Evolutionary conservation across 2,797 vertebrate genomes (phyloP), one percentile per base, ranked within the genome.

Genomic region (Poecilia wingei): DNA sequence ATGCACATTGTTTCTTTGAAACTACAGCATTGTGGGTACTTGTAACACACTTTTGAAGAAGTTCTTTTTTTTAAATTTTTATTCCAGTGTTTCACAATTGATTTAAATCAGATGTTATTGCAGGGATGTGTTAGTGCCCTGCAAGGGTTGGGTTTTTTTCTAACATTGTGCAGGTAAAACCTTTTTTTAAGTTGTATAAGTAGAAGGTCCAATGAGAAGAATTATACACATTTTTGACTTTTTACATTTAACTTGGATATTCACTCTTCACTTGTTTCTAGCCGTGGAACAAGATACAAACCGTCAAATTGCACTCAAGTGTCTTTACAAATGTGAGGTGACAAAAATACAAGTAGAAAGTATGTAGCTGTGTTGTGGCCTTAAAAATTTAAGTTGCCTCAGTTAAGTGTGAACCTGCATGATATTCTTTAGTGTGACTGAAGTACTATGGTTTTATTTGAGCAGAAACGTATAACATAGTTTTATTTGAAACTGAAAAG

Each of bases 1-100:
- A 51, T 75, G 1, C 45, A 64, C 8, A 36, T 71, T 78, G 47
- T 69, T 82, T 28, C 77, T 78, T 22, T 80, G 69, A 81, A 28
- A 75, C 74, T 79, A 47, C 80, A 78, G 72, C 28, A n/a, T 61
- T 74, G 41, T 77, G 76, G 81, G 9, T 71, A 73, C 4, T 36
- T 75, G 64, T 59, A 74, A n/a, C 31, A 46, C 39, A 66, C 39
- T 64, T 45, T 51, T 66, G 69, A 39, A 79, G 41, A n/a, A 61
- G 41, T 31, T 16, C 20, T 75, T 55, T 46, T 31, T 28, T 45
- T 2, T 20, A 0, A n/a, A n/a, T 68, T 22, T 68, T 22, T 41
- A 69, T 43, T 70, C 25, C 5, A 28, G 13, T 70, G 43, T 70
- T n/a, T 70, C 41, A 28, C 12, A 28, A 16, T 45, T 16, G 8